Evolutionary conservation across 2,888 invertebrate species (phyloP), one percentile per base, ranked within the genome.

Genomic region (Epistrophe eligans): DNA sequence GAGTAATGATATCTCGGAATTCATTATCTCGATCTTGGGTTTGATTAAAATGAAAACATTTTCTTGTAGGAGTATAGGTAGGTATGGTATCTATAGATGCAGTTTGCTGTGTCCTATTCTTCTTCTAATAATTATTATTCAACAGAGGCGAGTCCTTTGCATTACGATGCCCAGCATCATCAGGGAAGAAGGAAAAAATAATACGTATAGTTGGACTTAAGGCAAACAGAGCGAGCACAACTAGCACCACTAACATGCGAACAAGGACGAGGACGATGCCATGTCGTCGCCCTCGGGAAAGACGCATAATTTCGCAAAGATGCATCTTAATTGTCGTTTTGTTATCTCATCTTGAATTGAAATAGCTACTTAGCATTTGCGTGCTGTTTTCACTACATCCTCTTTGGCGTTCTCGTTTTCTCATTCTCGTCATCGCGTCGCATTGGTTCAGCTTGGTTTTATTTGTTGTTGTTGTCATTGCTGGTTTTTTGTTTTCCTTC

Each of bases 321-420:
- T 87, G 79, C 87, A 87, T 83, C 87, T 87, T 87, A 87, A 87
- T 87, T 82, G 87, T 83, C 72, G 79, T 83, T 87, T 83, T 87
- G 87, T 87, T 87, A 82, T 83, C 87, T 82, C 82, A 82, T 82
- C 87, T 87, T 87, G 83, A 82, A 87, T 87, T 87, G 87, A 87
- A 85, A 85, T 81, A 85, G 85, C 85, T 85, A 85, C 85, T 87
- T 87, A 87, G 87, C 79, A 87, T 83, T 85, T 87, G 82, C 74
- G 83, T 87, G 83, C 19, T 82, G 76, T 82, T 79, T 83, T 83
- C 55, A 48, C 72, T 70, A n/a, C 32, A 55, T 55, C n/a, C 55
- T 55, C 28, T n/a, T 24, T 24, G 24, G 55, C 40, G 48, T 38
- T 35, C n/a, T 32, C 15, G 24, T 50, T 15, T 4, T 15, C 24